phyloP scores from a whole-genome alignment of 2,888 invertebrate genomes.

The Tinea trinotella region DNA sequence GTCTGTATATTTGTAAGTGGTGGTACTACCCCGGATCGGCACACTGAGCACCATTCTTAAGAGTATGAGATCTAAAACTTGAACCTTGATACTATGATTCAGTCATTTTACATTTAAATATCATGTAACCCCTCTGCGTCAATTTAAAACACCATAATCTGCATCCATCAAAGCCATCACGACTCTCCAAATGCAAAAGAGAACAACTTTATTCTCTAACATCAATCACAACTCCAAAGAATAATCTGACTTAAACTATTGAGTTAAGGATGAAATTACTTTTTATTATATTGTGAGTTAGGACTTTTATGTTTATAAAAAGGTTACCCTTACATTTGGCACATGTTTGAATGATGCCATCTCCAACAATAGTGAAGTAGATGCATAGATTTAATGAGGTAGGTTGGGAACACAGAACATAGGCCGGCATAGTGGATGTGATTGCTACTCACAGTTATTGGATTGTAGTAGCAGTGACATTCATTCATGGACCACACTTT shows the following conservation, averaged over 20 bases:
- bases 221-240: neutral
- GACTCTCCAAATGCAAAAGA: conserved; percentile 1
- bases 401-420: no score
- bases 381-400: neutral
- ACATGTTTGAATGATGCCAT: conserved; percentile 5
- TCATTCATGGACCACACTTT: no score
- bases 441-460: no score
- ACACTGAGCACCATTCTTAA: no score
- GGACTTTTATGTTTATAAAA: neutral
- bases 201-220: neutral
- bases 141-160: conserved; percentile 10
- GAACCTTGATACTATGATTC: neutral
- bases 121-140: neutral
- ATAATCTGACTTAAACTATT: neutral
- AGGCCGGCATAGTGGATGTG: no score
- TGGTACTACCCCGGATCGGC: no score
- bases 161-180: neutral
- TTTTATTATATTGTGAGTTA: neutral
- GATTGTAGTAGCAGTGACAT: no score
- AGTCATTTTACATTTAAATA: neutral
- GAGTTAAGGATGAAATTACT: neutral
- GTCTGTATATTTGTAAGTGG: no score
- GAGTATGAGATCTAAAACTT: no score
- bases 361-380: conserved; percentile 4
- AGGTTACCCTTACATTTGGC: conserved; percentile 1